A percentile compares a stretch with the other conserved stretches of the same genome.
phyloP scores from a whole-genome alignment of 2,888 invertebrate genomes.

The Amphimallon solstitiale region DNA sequence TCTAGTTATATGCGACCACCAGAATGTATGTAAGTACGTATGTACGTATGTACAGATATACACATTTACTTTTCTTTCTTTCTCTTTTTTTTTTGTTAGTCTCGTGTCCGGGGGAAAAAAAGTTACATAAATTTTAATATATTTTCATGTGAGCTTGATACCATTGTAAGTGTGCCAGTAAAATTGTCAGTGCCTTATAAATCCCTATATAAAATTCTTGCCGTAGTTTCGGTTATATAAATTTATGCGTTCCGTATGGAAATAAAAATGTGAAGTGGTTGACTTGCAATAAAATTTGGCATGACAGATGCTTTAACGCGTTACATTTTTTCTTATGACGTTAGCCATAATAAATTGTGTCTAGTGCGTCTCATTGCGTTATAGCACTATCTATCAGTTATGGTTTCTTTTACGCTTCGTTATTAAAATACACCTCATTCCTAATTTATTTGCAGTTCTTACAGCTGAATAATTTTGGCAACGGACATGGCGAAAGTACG shows the following conservation, averaged over 20 bases:
- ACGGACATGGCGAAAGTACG: too few relatives aligned
- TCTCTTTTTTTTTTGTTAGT: background rate
- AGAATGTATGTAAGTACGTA: background rate
- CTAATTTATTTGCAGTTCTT: background rate
- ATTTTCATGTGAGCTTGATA: conserved; percentile 24
- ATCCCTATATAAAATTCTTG: conserved; percentile 38
- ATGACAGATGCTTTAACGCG: conserved; percentile 49
- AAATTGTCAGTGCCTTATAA: conserved; percentile 37
- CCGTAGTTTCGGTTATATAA: conserved; percentile 38
- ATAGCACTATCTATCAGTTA: conserved; percentile 45
- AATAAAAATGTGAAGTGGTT: conserved; percentile 43
- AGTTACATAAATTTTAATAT: conserved; percentile 38
- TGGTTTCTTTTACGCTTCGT: background rate
- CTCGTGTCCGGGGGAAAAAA: background rate
- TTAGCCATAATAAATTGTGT: conserved; percentile 47
- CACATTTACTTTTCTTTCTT: conserved; percentile 13
- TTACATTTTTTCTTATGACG: conserved; percentile 48
- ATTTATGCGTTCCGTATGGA: conserved; percentile 39
- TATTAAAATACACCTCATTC: conserved; percentile 23
- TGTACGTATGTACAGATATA: background rate
- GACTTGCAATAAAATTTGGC: conserved; percentile 47
- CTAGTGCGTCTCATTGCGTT: conserved; percentile 44
- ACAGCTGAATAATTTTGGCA: too few relatives aligned
- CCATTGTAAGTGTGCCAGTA: conserved; percentile 25
- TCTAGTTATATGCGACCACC: background rate